Conservation (phyloP, 1,140 invertebrate species). For the Druon quercuslanigerum region DNA sequence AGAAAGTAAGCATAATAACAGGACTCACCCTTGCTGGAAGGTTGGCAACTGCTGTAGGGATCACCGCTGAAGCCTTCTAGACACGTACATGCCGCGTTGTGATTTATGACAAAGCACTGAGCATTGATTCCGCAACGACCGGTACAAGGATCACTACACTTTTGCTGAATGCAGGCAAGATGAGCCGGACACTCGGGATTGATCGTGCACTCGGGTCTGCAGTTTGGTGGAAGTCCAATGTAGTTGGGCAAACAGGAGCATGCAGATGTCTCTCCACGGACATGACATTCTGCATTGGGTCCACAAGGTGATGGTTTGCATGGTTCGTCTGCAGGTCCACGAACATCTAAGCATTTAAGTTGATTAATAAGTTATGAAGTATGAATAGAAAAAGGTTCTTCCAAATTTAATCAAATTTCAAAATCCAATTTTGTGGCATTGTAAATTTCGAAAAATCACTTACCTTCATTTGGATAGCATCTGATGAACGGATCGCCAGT, state of each 20-base stretch:
- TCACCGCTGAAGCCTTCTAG: conserved; percentile 77
- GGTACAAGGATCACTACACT: conserved; percentile 74
- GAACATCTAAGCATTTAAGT: conserved; percentile 32
- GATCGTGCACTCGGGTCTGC: conserved; percentile 78
- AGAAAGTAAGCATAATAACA: conserved; percentile 20
- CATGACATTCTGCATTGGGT: conserved; percentile 77
- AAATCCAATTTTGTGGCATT: not conserved
- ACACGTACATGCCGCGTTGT: conserved; percentile 77
- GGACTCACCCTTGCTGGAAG: conserved; percentile 70
- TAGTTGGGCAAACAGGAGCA: conserved; percentile 77
- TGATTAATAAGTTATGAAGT: not conserved
- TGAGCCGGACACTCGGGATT: conserved; percentile 78
- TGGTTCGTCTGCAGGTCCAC: conserved; percentile 72
- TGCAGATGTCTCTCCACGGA: conserved; percentile 73
- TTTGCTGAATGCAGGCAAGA: conserved; percentile 75
- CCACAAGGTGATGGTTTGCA: conserved; percentile 80
- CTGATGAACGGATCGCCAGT: conserved; percentile 87
- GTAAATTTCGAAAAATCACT: conserved; percentile 44
- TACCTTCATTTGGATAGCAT: conserved; percentile 80
- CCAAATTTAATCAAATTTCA: too few relatives aligned
- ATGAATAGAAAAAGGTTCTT: not conserved
- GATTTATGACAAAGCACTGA: conserved; percentile 75
- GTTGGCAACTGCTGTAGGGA: conserved; percentile 77
- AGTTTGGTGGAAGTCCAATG: conserved; percentile 78
- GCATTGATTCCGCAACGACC: conserved; percentile 78